Base-by-base conservation (phyloP, 1,140 invertebrate genomes). In the Holcopasites calliopsidis region DNA sequence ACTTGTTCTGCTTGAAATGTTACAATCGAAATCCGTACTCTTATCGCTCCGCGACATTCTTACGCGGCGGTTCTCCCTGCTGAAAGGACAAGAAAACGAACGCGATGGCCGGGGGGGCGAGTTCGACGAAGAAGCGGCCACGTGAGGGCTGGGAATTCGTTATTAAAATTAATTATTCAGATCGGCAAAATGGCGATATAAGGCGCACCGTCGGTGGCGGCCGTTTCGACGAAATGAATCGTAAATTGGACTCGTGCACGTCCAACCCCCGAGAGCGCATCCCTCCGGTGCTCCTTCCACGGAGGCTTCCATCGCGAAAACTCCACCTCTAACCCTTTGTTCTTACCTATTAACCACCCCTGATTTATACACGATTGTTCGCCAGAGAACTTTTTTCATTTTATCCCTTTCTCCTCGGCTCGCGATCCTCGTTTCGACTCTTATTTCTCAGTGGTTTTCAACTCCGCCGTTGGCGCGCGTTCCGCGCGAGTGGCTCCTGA, bases 101-200 rank as follows among this genome's bases (percentile, higher is more conserved):
- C 70, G 44, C 47, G 77, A 66, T 62, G 57, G 49, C 26, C 61
- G 23, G 66, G 50, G 16, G 26, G 38, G 54, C 4, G 16, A 33
- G 47, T 72, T 72, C 58, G 75, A 82, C 80, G 82, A 68, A 64
- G 76, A n/a, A n/a, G 83, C 50, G 50, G 50, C 26, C 50, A 77
- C 54, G 77, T 69, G 61, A 72, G 65, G 79, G 81, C 21, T 65
- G 79, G 86, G 89, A 90, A 90, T 90, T 88, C 88, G 86, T 89
- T 91, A 89, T 90, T 90, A 89, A 90, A 91, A 91, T 91, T 90
- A 91, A 91, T 89, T 90, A 91, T 90, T 91, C 90, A 90, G 85
- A 89, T 90, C 87, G 86, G 86, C 86, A 87, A 90, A 90, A 90
- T 87, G 85, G 87, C 87, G 88, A 91, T 90, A 88, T 90, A 90